Conservation (phyloP, 2,113 vertebrate species). For the Sapajus apella region DNA sequence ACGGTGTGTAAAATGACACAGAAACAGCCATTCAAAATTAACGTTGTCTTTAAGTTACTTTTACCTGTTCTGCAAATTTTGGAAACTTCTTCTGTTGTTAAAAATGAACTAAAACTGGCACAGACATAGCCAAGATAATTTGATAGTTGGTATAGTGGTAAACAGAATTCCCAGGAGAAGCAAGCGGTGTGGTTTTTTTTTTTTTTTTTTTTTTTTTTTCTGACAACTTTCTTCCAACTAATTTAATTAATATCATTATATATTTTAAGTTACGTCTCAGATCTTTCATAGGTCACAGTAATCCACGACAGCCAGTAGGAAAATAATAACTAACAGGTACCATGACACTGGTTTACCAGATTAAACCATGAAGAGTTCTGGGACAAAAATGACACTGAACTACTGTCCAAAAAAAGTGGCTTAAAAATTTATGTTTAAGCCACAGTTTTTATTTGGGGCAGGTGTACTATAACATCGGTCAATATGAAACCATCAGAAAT, state of each 20-base stretch:
- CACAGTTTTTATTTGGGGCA: neutral
- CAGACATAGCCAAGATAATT: neutral
- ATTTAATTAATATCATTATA: neutral
- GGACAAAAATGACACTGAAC: neutral
- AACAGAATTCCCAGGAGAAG: neutral
- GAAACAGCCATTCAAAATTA: neutral
- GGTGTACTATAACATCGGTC: neutral
- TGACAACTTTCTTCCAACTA: neutral
- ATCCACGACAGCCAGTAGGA: neutral
- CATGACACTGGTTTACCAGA: neutral
- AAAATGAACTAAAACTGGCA: neutral
- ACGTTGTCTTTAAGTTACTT: neutral
- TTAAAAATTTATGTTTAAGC: neutral
- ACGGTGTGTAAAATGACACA: neutral
- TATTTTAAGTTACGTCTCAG: neutral
- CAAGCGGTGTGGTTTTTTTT: neutral
- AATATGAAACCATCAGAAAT: neutral
- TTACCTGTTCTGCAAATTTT: neutral
- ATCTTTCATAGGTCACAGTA: neutral
- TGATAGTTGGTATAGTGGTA: neutral
- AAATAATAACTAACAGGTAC: too few species aligned
- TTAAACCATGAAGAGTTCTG: neutral
- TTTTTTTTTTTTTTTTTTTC: neutral
- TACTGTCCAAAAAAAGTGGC: neutral
- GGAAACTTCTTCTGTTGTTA: neutral